phyloP scores from a whole-genome alignment of 53 echinoderm and acorn worm genomes.

The Antedon mediterranea region DNA sequence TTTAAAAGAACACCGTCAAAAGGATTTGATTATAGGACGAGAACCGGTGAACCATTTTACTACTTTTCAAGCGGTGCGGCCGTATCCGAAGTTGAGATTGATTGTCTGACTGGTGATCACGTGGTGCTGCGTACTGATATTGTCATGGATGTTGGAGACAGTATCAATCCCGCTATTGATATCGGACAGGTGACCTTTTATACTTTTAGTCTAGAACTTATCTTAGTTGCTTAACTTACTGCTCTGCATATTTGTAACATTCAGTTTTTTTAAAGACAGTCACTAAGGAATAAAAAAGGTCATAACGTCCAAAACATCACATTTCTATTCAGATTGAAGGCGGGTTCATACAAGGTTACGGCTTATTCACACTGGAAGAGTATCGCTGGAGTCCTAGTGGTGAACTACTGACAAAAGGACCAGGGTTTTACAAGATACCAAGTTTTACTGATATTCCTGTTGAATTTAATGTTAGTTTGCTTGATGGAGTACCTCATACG shows the following conservation, averaged over 20 bases:
- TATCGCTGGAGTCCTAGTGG: constrained; percentile 58
- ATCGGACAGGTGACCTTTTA: constrained; percentile 69
- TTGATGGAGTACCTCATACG: constrained; percentile 46
- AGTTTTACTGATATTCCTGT: constrained; percentile 64
- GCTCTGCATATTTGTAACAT: neutral
- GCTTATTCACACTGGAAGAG: constrained; percentile 67
- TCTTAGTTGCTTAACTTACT: no score
- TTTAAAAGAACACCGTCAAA: constrained; percentile 16
- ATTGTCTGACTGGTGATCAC: no score
- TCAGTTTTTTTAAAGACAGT: neutral
- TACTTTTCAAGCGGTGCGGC: constrained; percentile 46
- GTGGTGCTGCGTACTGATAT: constrained; percentile 42
- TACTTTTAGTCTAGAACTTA: no score
- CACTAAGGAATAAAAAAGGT: neutral
- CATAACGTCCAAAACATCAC: neutral
- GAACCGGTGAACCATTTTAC: constrained; percentile 3
- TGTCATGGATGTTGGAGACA: constrained; percentile 62
- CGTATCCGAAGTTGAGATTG: constrained; percentile 41
- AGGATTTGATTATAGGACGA: constrained; percentile 9
- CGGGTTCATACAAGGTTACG: constrained; percentile 81
- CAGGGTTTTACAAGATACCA: no score
- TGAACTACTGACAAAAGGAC: constrained; percentile 53
- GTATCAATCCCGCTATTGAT: constrained; percentile 55
- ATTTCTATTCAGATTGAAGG: constrained; percentile 99
- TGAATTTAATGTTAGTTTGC: constrained; percentile 66